A percentile compares a stretch with the other conserved stretches of the same genome.
Evolutionary conservation across 2,888 invertebrate genomes (phyloP).

Genomic region (Boloria selene): DNA sequence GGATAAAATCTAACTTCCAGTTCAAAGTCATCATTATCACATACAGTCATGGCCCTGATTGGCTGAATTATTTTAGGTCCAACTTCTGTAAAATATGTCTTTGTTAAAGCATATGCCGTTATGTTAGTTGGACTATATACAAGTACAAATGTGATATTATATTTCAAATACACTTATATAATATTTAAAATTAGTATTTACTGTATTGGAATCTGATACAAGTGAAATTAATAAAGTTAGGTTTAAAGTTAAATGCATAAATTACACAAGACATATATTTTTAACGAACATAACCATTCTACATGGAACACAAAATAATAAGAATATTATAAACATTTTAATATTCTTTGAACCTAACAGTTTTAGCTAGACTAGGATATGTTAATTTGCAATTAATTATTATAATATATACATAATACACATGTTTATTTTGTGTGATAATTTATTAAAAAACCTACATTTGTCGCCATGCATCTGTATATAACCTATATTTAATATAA

Average conservation of each 20-base stretch:
- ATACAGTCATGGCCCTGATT: conserved; percentile 87
- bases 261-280: too few species aligned
- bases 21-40: conserved; percentile 85
- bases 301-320: too few species aligned
- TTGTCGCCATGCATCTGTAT: conserved; percentile 68
- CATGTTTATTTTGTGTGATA: too few species aligned
- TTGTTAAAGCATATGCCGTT: conserved; percentile 41
- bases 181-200: conserved; percentile 10
- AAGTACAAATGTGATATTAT: conserved; percentile 3
- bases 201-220: too few species aligned
- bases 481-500: not conserved
- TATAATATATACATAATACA: too few species aligned
- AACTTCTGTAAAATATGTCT: conserved; percentile 69
- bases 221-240: too few species aligned
- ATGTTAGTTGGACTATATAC: conserved; percentile 33
- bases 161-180: not conserved
- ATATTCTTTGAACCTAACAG: too few species aligned
- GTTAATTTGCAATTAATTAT: too few species aligned
- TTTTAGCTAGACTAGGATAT: too few species aligned
- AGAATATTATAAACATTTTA: too few species aligned
- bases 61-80: conserved; percentile 87
- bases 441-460: not conserved
- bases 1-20: conserved; percentile 89
- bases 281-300: too few species aligned
- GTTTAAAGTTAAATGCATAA: too few species aligned